phyloP scores from a whole-genome alignment of 64 coral and sea anemone genomes.

The Pocillopora verrucosa region DNA sequence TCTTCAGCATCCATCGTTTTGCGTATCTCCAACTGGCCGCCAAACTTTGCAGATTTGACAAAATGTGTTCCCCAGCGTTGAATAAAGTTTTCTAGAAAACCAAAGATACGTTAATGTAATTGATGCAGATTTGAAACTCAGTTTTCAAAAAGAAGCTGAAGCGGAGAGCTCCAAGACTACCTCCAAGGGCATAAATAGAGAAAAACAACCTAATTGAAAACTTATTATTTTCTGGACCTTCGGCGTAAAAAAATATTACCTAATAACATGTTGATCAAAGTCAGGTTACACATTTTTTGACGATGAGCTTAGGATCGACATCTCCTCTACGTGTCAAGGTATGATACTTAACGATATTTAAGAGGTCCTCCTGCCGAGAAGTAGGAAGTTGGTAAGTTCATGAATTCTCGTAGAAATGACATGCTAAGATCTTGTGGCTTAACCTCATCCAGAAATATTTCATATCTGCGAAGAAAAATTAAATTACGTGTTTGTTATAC shows the following conservation, averaged over 20 bases:
- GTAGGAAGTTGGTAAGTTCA: slow-evolving; percentile 38
- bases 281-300: no score
- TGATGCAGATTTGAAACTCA: no score
- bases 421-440: slow-evolving; percentile 34
- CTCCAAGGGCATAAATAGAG: no score
- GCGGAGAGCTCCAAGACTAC: no score
- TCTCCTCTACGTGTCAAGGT: background rate
- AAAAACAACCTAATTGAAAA: no score
- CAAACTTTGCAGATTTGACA: slow-evolving; percentile 53
- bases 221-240: no score
- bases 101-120: no score
- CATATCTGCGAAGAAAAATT: slow-evolving; percentile 14
- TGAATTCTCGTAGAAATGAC: slow-evolving; percentile 43
- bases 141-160: no score
- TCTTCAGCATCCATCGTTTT: background rate
- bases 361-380: slow-evolving; percentile 5
- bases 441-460: slow-evolving; percentile 48
- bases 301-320: background rate
- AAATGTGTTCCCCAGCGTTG: slow-evolving; percentile 60
- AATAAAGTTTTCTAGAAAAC: slow-evolving; percentile 17
- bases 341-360: slow-evolving; percentile 7
- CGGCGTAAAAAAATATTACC: no score
- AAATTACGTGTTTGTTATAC: no score
- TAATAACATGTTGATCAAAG: no score
- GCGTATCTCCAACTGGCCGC: slow-evolving; percentile 18